These are phyloP conservation scores for Mizuhopecten yessoensis DNA, from an alignment of 1,140 invertebrate genomes.

Conservation along the genomic window DNA sequence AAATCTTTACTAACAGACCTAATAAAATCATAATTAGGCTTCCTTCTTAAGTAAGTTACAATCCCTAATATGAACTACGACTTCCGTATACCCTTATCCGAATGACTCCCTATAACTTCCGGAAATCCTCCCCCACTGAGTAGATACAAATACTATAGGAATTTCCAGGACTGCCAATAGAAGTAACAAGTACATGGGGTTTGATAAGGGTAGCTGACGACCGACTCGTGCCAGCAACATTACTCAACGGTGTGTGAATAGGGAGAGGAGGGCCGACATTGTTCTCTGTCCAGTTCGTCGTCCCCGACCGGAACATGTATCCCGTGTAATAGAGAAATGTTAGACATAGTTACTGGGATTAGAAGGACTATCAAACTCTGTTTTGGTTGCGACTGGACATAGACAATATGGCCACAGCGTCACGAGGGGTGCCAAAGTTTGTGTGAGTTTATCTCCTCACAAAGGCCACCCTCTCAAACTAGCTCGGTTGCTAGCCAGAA, in stretches of 20 bases:
- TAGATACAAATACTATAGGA: too few relatives aligned
- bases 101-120: background rate
- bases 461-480: constrained; percentile 46
- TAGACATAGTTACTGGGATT: constrained; percentile 51
- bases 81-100: background rate
- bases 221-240: background rate
- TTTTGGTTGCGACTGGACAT: constrained; percentile 40
- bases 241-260: background rate
- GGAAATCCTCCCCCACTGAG: too few relatives aligned
- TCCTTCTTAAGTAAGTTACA: too few relatives aligned
- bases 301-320: constrained; percentile 28
- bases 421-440: constrained; percentile 52
- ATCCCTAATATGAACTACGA: too few relatives aligned
- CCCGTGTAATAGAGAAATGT: constrained; percentile 49
- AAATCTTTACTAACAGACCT: too few relatives aligned
- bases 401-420: constrained; percentile 54
- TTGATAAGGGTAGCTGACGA: background rate
- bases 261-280: background rate
- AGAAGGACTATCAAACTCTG: constrained; percentile 51
- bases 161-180: too few relatives aligned
- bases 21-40: too few relatives aligned
- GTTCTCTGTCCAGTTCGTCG: background rate
- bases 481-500: constrained; percentile 52
- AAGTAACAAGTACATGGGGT: too few relatives aligned
- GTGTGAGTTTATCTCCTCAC: constrained; percentile 53